Conservation (phyloP, 2,888 invertebrate genomes). For the Tiliacea aurago region DNA sequence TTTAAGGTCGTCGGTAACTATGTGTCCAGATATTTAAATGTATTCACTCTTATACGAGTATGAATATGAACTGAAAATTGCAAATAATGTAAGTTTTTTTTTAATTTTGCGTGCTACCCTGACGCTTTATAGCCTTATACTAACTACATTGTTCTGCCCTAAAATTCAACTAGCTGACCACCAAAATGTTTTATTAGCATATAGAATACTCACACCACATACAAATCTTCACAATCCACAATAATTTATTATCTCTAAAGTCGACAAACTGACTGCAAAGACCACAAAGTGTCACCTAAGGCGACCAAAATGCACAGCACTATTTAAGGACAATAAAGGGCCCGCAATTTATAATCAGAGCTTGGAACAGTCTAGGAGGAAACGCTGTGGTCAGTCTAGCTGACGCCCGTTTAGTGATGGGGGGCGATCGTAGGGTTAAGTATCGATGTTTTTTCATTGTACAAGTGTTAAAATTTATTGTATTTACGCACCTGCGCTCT, state of each 20-base stretch:
- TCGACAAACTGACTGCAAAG: slow-evolving; percentile 21
- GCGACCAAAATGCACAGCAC: slow-evolving; percentile 57
- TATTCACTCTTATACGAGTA: no score
- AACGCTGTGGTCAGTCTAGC: slow-evolving; percentile 67
- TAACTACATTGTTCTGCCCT: background rate
- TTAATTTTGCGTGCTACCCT: no score
- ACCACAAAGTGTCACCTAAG: slow-evolving; percentile 51
- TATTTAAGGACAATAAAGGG: slow-evolving; percentile 66
- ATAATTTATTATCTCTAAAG: slow-evolving; percentile 40
- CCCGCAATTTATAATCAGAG: slow-evolving; percentile 66
- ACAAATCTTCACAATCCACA: slow-evolving; percentile 30
- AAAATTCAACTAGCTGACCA: no score
- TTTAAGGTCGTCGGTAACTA: no score
- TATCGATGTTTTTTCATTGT: slow-evolving; percentile 54
- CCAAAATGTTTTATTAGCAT: background rate
- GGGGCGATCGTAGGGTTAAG: background rate
- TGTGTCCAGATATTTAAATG: no score
- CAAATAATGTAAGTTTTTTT: no score
- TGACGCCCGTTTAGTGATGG: slow-evolving; percentile 57
- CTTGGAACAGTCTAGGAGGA: slow-evolving; percentile 60
- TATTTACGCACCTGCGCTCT: no score
- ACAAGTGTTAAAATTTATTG: no score
- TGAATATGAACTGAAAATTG: no score
- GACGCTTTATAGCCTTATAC: background rate
- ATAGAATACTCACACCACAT: background rate